Evolutionary conservation across 2,797 vertebrate species (phyloP), one percentile per base, ranked within the genome.

Genomic region (Holocentrus rufus): DNA sequence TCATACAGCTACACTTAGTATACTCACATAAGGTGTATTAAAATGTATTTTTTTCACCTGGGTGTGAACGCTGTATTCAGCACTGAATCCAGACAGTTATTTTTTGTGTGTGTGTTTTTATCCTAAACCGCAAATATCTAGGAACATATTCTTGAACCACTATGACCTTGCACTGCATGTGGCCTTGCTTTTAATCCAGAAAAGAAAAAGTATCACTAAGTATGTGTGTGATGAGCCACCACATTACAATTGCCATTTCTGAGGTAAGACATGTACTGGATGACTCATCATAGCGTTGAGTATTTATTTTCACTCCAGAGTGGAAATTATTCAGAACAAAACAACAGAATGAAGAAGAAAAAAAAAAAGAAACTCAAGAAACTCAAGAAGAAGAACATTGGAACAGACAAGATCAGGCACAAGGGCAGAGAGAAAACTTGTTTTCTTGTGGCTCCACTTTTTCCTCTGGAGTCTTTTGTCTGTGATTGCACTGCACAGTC

Each of bases 251-350:
- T 31, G 46, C 25, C 17, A 2, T 76, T 52, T 72, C 71, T 69
- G 34, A 50, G 17, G 44, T 46, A 20, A 59, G 7, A 50, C 69
- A 49, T 73, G 71, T 23, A 69, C 46, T 49, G 17, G 76, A 75
- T 77, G 77, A 87, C 69, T 79, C 56, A 82, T 80, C 55, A 1
- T 2, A 13, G 70, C 49, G 71, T 54, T 25, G 53, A 42, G 57
- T 17, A 69, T n/a, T 17, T 50, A 31, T 79, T 76, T 55, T 72
- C 17, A 54, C 42, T 65, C 50, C 31, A 11, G 9, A 64, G 47
- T 49, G 56, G 7, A 80, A 57, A 72, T 74, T 70, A 71, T 64
- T 74, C 47, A 49, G 65, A 65, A 57, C 17, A 72, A 76, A 73
- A 68, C 62, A 69, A 42, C 49, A 14, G 25, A 47, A 77, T 22